Evolutionary conservation across 2,113 vertebrate genomes (phyloP).

Genomic region (Platanista minor): DNA sequence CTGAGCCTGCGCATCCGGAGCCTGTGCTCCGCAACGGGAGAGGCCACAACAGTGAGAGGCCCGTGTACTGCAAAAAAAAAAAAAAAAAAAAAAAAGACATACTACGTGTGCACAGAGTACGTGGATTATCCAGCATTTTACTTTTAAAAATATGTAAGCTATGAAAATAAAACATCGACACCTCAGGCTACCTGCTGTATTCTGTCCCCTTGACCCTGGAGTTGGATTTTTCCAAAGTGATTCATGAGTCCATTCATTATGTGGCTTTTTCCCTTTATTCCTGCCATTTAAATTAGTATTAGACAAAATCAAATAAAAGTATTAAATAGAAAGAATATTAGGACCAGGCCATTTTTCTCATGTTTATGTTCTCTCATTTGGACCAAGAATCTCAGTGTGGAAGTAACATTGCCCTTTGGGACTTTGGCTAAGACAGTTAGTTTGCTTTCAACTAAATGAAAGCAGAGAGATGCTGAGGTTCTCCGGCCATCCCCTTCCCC

Average conservation of each 20-base stretch:
- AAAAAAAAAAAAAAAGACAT: no score
- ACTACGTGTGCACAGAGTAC: not conserved
- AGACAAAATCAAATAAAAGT: not conserved
- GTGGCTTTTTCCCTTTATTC: not conserved
- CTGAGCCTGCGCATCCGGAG: no score
- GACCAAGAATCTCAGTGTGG: not conserved
- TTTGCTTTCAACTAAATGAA: not conserved
- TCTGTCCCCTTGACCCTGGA: not conserved
- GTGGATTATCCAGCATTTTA: conserved; percentile 13
- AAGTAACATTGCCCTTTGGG: not conserved
- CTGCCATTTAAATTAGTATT: not conserved
- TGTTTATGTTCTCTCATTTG: not conserved
- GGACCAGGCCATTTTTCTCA: not conserved
- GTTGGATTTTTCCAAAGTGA: not conserved
- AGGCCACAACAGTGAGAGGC: no score
- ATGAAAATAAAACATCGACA: not conserved
- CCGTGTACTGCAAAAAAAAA: no score
- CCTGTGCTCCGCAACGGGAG: no score
- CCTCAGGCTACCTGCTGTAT: not conserved
- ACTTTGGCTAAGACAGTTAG: not conserved
- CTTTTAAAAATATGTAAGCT: not conserved
- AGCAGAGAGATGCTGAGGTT: not conserved
- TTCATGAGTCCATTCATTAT: not conserved
- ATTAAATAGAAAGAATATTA: not conserved
- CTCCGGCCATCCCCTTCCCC: no score